Evolutionary conservation across 2,888 invertebrate genomes (phyloP).

Genomic region (Heliconius aoede): DNA sequence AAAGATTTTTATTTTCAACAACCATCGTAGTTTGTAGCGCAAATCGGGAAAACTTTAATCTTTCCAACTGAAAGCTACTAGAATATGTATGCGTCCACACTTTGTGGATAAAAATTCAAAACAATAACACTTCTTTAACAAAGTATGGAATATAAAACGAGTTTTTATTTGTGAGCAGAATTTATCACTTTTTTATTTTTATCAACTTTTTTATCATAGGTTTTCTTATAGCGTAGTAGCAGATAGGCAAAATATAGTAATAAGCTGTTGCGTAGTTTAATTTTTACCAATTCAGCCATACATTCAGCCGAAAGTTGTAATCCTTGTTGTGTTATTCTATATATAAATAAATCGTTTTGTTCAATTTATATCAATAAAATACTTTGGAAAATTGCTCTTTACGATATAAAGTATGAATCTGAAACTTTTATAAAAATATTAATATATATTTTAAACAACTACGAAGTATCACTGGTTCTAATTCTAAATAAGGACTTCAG

Average conservation of each 20-base stretch:
- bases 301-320: no score
- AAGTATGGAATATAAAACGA: conserved; percentile 10
- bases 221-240: not conserved
- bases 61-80: conserved; percentile 58
- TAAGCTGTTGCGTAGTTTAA: not conserved
- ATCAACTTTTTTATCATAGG: conserved; percentile 8
- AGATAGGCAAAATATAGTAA: not conserved
- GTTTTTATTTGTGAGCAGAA: not conserved
- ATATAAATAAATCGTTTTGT: not conserved
- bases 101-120: conserved; percentile 56
- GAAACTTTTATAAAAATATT: not conserved
- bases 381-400: not conserved
- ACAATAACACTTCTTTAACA: conserved; percentile 54
- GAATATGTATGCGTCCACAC: conserved; percentile 62
- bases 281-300: no score
- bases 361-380: not conserved
- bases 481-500: conserved; percentile 12
- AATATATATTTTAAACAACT: not conserved
- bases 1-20: conserved; percentile 21
- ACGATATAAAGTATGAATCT: not conserved
- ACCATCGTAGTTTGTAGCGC: conserved; percentile 47
- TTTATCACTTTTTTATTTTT: not conserved
- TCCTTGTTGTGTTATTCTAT: not conserved
- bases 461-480: not conserved
- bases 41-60: conserved; percentile 54